Conservation (phyloP, 2,888 invertebrate genomes). For the Athalia circularis region DNA sequence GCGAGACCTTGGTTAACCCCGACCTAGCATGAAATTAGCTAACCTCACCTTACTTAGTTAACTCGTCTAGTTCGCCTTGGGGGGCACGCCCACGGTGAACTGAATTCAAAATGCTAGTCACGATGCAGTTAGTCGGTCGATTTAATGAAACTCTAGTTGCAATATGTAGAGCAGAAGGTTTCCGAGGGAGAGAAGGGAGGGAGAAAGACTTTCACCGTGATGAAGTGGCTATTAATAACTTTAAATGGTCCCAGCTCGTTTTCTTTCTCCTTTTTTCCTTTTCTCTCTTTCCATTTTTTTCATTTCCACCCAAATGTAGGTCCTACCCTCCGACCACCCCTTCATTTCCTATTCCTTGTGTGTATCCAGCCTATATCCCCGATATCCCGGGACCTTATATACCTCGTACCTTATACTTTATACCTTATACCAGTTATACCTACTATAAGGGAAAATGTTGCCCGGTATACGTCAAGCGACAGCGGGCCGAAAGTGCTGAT, state of each 20-base stretch:
- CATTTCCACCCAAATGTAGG: constrained; percentile 2
- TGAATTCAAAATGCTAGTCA: constrained; percentile 63
- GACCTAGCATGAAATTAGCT: constrained; percentile 25
- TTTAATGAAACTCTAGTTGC: constrained; percentile 63
- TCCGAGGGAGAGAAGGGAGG: constrained; percentile 49
- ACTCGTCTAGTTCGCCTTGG: constrained; percentile 20
- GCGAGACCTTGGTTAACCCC: constrained; percentile 27
- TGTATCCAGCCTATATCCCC: constrained; percentile 17
- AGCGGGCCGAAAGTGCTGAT: constrained; percentile 44
- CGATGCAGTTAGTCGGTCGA: constrained; percentile 62
- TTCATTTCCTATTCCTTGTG: constrained; percentile 22
- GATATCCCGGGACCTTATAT: background rate
- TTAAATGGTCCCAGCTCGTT: constrained; percentile 54
- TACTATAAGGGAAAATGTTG: constrained; percentile 35
- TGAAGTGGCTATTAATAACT: constrained; percentile 63
- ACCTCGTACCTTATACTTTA: background rate
- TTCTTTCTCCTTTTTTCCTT: constrained; percentile 49
- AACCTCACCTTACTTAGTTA: constrained; percentile 4
- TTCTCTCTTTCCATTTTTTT: background rate
- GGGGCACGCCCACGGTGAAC: constrained; percentile 22
- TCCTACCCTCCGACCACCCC: background rate
- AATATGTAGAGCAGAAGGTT: constrained; percentile 47
- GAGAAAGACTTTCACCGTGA: constrained; percentile 55
- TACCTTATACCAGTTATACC: constrained; percentile 13
- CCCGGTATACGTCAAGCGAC: constrained; percentile 42